These are phyloP conservation scores for Clistopyga incitator DNA, from an alignment of 2,888 invertebrate genomes.

Conservation along the genomic window DNA sequence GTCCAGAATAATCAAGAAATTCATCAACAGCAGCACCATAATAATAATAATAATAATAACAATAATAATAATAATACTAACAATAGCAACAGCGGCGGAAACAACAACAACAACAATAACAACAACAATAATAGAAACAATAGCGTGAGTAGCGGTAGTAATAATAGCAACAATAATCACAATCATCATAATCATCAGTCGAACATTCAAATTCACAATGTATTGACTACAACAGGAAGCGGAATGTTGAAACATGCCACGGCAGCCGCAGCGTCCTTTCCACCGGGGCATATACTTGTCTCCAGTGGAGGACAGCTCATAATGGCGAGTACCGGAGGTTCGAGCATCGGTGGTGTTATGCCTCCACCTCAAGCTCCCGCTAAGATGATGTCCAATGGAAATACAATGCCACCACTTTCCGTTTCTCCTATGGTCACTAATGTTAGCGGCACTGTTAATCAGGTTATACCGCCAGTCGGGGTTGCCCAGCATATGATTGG, in stretches of 20 bases:
- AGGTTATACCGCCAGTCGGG: slow-evolving; percentile 88
- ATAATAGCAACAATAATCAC: slow-evolving; percentile 78
- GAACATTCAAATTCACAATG: slow-evolving; percentile 80
- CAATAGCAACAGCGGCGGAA: slow-evolving; percentile 77
- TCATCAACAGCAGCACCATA: slow-evolving; percentile 79
- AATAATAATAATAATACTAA: slow-evolving; percentile 36
- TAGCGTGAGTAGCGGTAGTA: slow-evolving; percentile 63
- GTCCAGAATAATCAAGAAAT: slow-evolving; percentile 74
- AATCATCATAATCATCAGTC: slow-evolving; percentile 79
- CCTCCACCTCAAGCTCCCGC: slow-evolving; percentile 85
- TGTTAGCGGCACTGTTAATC: slow-evolving; percentile 88
- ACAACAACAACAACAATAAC: slow-evolving; percentile 72
- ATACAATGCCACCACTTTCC: slow-evolving; percentile 87
- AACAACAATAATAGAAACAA: slow-evolving; percentile 68
- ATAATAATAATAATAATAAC: neutral
- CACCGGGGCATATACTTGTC: slow-evolving; percentile 90
- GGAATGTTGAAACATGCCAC: slow-evolving; percentile 83
- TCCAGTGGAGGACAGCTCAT: slow-evolving; percentile 91
- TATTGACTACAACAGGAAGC: slow-evolving; percentile 77
- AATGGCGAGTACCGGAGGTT: slow-evolving; percentile 87
- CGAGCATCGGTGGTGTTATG: slow-evolving; percentile 86
- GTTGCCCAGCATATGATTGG: slow-evolving; percentile 89
- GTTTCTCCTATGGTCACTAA: slow-evolving; percentile 88
- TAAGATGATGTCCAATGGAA: slow-evolving; percentile 83
- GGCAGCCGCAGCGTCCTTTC: slow-evolving; percentile 77